phyloP scores from a whole-genome alignment of 37 sponge, comb jelly and placozoan species.

The Bolinopsis microptera region DNA sequence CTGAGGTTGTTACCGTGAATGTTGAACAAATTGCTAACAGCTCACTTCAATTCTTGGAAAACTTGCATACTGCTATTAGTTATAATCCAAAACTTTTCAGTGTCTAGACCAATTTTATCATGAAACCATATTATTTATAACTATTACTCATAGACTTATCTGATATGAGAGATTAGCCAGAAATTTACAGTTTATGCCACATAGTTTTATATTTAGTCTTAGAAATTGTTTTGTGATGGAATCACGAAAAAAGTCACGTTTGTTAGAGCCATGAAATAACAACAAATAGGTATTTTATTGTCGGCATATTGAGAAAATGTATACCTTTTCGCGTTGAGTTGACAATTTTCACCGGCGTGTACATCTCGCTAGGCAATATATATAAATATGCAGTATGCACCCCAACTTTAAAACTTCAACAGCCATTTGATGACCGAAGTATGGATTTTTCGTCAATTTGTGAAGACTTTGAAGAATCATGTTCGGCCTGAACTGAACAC shows the following conservation, averaged over 20 bases:
- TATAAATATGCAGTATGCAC: too few species aligned
- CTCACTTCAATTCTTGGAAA: neutral
- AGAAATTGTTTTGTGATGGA: neutral
- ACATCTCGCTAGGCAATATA: neutral
- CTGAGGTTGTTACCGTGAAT: neutral
- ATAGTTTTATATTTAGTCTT: too few species aligned
- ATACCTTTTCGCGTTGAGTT: neutral
- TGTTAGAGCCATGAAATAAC: neutral
- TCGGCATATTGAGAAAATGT: neutral
- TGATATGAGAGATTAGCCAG: too few species aligned
- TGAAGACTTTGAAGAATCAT: neutral
- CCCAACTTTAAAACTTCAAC: neutral
- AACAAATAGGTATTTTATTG: neutral
- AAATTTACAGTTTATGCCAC: too few species aligned
- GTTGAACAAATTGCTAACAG: neutral
- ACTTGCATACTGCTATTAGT: neutral
- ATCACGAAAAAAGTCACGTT: neutral
- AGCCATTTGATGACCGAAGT: neutral
- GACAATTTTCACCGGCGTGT: neutral
- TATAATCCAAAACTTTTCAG: slow-evolving; percentile 16
- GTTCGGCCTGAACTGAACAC: neutral
- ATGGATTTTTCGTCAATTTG: neutral
- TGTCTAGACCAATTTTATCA: neutral
- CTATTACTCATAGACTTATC: too few species aligned
- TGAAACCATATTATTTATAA: neutral